A percentile compares a stretch with the other conserved stretches of the same genome.
phyloP scores from a whole-genome alignment of 2,888 invertebrate species.

The Drosophila flavopinicola region DNA sequence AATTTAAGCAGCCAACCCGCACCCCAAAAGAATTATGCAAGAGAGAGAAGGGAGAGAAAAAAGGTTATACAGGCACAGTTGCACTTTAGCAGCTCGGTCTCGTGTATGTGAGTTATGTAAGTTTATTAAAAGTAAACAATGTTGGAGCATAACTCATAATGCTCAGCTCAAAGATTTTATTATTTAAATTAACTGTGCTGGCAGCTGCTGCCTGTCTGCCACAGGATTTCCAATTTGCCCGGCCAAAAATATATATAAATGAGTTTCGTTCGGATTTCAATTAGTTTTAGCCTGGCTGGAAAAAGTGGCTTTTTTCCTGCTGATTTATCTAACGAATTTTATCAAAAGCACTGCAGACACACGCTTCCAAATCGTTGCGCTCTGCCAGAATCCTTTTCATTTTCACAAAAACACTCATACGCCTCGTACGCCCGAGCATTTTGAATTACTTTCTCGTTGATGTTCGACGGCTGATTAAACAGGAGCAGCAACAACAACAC shows the following conservation, averaged over 20 bases:
- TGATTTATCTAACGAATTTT: conserved; percentile 45
- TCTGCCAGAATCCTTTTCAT: conserved; percentile 21
- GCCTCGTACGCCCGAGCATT: conserved; percentile 32
- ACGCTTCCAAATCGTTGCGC: conserved; percentile 36
- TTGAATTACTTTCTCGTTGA: conserved; percentile 60
- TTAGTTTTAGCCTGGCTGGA: conserved; percentile 37
- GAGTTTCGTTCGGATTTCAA: conserved; percentile 42
- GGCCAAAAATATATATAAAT: conserved; percentile 43
- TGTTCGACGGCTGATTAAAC: conserved; percentile 65
- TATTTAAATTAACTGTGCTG: conserved; percentile 52
- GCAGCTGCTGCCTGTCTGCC: conserved; percentile 29
- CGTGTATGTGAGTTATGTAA: conserved; percentile 7
- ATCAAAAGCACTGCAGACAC: conserved; percentile 44
- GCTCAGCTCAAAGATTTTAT: conserved; percentile 48
- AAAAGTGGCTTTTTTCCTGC: conserved; percentile 10
- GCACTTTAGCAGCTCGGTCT: background rate
- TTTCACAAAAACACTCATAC: conserved; percentile 40
- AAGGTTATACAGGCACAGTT: background rate
- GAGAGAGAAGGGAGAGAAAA: conserved; percentile 20
- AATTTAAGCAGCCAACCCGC: conserved; percentile 41
- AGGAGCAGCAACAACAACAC: conserved; percentile 27
- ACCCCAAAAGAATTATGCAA: conserved; percentile 56
- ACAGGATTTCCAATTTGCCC: conserved; percentile 24
- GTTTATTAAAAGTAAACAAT: conserved; percentile 39
- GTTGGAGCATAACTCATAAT: conserved; percentile 40